Evolutionary conservation across 2,888 invertebrate genomes (phyloP).

Genomic region (Dasypolia templi): DNA sequence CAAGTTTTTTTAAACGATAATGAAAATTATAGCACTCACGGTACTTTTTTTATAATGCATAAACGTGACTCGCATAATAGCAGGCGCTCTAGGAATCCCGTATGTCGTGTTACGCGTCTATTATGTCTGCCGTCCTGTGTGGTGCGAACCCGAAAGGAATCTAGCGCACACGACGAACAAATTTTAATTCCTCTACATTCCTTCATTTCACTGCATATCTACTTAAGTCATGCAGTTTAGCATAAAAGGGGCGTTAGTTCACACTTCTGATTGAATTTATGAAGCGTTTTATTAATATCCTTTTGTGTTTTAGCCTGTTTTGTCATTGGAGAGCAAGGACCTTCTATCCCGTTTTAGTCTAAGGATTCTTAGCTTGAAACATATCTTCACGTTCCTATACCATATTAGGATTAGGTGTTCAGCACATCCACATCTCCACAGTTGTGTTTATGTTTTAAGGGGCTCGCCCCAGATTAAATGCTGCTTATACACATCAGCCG

Average conservation of each 20-base stretch:
- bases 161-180: conserved; percentile 33
- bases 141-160: conserved; percentile 16
- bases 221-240: conserved; percentile 20
- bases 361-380: background rate
- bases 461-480: no score
- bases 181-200: conserved; percentile 45
- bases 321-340: background rate
- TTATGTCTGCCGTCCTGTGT: background rate
- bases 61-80: background rate
- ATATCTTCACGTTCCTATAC: background rate
- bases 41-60: background rate
- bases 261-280: background rate
- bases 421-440: background rate
- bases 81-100: background rate
- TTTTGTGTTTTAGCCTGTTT: conserved; percentile 4
- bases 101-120: background rate
- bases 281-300: conserved; percentile 25
- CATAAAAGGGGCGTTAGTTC: conserved; percentile 31
- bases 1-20: background rate
- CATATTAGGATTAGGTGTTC: background rate
- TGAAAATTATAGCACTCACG: background rate
- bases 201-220: conserved; percentile 25
- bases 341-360: background rate
- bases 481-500: background rate
- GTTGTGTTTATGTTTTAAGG: background rate